Base-by-base conservation (phyloP, 2,797 vertebrate genomes). In the Acanthis flammea region DNA sequence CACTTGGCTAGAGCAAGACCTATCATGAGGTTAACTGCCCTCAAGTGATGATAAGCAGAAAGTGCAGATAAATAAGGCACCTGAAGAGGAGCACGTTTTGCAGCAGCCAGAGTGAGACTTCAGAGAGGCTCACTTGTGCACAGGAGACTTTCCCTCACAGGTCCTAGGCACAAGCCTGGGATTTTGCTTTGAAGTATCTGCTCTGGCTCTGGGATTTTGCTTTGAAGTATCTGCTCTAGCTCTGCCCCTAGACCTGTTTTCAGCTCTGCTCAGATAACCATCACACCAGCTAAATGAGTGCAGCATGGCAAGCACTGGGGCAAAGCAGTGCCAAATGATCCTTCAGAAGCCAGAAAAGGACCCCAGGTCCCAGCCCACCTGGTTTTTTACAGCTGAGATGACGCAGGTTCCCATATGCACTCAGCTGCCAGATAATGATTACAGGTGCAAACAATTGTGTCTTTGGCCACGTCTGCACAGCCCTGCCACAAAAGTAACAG, bases 261-360 rank as follows among this genome's bases (percentile, higher is more conserved):
- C 83, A 86, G 51, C 41, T 70, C 67, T 57, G 67, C 67, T 82
- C 44, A 87, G 89, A 96, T 89, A 96, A 88, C 18, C 55, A 88
- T 86, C 87, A 28, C 17, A 28, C 7, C 1, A 13, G 23, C 19
- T 76, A 82, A 85, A 87, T n/a, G 66, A 60, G 53, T 3, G 58
- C 28, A 60, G 37, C 27, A 13, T 2, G 7, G 57, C 50, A 57
- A 87, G 50, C 42, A 27, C 35, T 25, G 50, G 80, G 24, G n/a
- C 28, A 80, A 67, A 75, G 66, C 62, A 62, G 25, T 12, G 15
- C 57, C 76, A 86, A 24, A 48, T 30, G 23, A 62, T 31, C 45
- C 41, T 71, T 92, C 65, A 67, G 48, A 54, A 68, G 80, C 7
- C 62, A 75, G 67, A 25, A 58, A 81, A 70, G 31, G 22, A 65